phyloP scores from a whole-genome alignment of 2,888 invertebrate species.

The Drosophila atroscutellata region DNA sequence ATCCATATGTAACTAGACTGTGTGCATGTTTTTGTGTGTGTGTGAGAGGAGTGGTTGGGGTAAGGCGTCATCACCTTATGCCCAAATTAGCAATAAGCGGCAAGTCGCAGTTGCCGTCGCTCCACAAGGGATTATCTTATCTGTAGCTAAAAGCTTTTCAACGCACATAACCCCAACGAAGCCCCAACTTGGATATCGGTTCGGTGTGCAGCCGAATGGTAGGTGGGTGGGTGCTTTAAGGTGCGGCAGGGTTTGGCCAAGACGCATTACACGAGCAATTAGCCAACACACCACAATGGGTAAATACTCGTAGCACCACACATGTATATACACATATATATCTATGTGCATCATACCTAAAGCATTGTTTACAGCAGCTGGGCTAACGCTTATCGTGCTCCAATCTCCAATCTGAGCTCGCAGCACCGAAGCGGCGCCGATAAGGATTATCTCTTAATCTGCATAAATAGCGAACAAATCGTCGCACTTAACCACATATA shows the following conservation, averaged over 20 bases:
- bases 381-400: constrained; percentile 25
- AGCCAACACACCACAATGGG: constrained; percentile 40
- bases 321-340: background rate
- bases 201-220: background rate
- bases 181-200: constrained; percentile 43
- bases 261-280: constrained; percentile 67
- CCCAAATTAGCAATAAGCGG: constrained; percentile 67
- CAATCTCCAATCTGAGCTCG: constrained; percentile 48
- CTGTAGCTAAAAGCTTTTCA: constrained; percentile 65
- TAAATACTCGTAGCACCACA: constrained; percentile 23
- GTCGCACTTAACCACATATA: constrained; percentile 34
- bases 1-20: constrained; percentile 36
- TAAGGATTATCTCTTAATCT: constrained; percentile 83
- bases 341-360: constrained; percentile 1
- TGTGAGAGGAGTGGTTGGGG: background rate
- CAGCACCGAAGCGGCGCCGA: constrained; percentile 56
- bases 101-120: constrained; percentile 52
- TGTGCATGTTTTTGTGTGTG: background rate
- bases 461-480: constrained; percentile 72
- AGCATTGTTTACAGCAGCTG: constrained; percentile 29
- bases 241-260: constrained; percentile 38
- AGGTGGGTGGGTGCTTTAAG: background rate
- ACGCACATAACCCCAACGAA: constrained; percentile 8
- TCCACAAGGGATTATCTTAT: constrained; percentile 79
- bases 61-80: constrained; percentile 60